phyloP scores from a whole-genome alignment of 2,888 invertebrate species.

The Acrobasis consociella region DNA sequence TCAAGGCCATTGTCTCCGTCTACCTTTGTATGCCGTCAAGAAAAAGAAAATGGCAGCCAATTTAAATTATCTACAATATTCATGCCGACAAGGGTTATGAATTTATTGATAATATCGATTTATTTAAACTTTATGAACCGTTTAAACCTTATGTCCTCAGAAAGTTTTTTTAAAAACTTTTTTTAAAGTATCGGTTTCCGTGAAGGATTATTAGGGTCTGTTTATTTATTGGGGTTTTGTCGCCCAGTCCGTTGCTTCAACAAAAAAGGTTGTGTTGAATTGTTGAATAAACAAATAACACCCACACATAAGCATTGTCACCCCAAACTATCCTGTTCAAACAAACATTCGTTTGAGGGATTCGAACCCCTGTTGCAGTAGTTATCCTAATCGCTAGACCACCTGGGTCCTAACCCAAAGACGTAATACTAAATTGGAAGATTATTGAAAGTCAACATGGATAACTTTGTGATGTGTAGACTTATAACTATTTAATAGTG shows the following conservation, averaged over 20 bases:
- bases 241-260: background rate
- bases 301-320: slow-evolving; percentile 12
- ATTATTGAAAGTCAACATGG: no score
- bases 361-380: slow-evolving; percentile 1
- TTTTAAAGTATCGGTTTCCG: slow-evolving; percentile 4
- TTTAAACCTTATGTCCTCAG: slow-evolving; percentile 3
- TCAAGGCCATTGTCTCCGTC: slow-evolving; percentile 55
- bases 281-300: slow-evolving; percentile 13
- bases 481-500: no score
- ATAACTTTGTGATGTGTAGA: no score
- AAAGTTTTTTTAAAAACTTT: background rate
- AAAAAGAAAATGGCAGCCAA: slow-evolving; percentile 46
- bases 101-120: slow-evolving; percentile 32
- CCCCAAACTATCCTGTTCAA: slow-evolving; percentile 18
- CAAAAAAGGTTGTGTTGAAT: slow-evolving; percentile 8
- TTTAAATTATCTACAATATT: slow-evolving; percentile 50
- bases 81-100: slow-evolving; percentile 44
- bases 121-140: slow-evolving; percentile 10
- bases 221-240: slow-evolving; percentile 18
- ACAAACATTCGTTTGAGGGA: slow-evolving; percentile 11
- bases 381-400: slow-evolving; percentile 10
- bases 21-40: slow-evolving; percentile 51
- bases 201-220: background rate
- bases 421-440: no score
- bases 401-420: slow-evolving; percentile 1